phyloP scores from a whole-genome alignment of 1,140 invertebrate genomes.

The Zaprionus inermis region DNA sequence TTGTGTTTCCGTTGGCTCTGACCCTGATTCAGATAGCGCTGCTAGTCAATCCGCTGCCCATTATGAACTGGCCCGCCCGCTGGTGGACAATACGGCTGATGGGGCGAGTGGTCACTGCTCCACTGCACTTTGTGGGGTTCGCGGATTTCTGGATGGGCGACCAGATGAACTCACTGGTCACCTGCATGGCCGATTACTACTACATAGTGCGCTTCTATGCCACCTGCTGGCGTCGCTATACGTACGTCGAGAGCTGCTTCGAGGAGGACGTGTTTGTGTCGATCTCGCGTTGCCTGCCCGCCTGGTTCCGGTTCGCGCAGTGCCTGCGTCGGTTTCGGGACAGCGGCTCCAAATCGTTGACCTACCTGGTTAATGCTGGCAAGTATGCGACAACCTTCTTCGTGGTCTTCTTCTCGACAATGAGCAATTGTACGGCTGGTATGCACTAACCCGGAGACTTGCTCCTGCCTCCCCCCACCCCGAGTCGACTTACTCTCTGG shows the following conservation, averaged over 20 bases:
- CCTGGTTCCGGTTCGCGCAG: conserved; percentile 95
- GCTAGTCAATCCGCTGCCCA: conserved; percentile 88
- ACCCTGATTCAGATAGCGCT: conserved; percentile 86
- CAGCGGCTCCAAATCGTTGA: conserved; percentile 87
- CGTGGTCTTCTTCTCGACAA: conserved; percentile 87
- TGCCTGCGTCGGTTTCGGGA: conserved; percentile 90
- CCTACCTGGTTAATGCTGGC: conserved; percentile 91
- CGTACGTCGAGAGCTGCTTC: conserved; percentile 75
- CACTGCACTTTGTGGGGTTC: conserved; percentile 94
- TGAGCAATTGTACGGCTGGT: conserved; percentile 58
- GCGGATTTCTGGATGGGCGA: conserved; percentile 98
- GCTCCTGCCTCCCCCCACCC: neutral
- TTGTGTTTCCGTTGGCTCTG: conserved; percentile 87
- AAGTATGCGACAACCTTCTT: conserved; percentile 94
- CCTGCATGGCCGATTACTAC: conserved; percentile 92
- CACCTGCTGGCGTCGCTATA: conserved; percentile 84
- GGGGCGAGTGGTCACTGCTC: conserved; percentile 90
- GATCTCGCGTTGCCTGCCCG: conserved; percentile 91
- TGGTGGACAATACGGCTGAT: conserved; percentile 82
- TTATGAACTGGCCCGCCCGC: conserved; percentile 87
- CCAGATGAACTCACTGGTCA: conserved; percentile 93
- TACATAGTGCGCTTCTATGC: conserved; percentile 89
- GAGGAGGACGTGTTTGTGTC: conserved; percentile 79
- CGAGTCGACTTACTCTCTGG: conserved; percentile 38
- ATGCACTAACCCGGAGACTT: conserved; percentile 5